phyloP scores from a whole-genome alignment of 2,797 vertebrate species.

The Euthynnus affinis region DNA sequence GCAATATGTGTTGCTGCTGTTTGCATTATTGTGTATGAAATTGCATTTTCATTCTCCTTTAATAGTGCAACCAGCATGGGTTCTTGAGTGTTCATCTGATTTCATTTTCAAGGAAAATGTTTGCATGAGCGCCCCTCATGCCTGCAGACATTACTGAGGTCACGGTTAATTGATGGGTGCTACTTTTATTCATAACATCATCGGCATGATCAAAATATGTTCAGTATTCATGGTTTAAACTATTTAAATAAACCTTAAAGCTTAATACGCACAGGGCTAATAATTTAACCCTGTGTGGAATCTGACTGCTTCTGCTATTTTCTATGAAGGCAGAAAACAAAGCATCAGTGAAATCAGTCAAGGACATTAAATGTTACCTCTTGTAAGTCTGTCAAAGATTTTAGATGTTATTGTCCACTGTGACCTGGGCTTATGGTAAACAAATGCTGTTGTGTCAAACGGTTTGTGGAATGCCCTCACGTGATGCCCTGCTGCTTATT shows the following conservation, averaged over 20 bases:
- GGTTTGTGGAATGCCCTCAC: constrained; percentile 53
- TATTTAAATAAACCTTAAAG: constrained; percentile 9
- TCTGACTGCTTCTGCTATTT: constrained; percentile 15
- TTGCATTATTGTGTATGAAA: neutral
- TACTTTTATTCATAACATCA: constrained; percentile 32
- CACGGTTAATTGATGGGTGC: constrained; percentile 27
- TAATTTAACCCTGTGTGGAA: neutral
- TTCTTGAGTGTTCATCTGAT: constrained; percentile 37
- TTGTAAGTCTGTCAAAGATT: neutral
- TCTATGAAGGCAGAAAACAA: constrained; percentile 6
- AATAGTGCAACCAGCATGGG: neutral
- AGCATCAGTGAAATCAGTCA: constrained; percentile 3
- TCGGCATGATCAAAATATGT: constrained; percentile 33
- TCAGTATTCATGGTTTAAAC: constrained; percentile 26
- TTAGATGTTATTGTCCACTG: constrained; percentile 1
- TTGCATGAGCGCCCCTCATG: neutral
- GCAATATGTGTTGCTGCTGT: neutral
- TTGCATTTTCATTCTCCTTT: constrained; percentile 11
- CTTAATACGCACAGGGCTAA: too few species aligned
- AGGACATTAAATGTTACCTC: neutral
- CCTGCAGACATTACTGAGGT: constrained; percentile 4
- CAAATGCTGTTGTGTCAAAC: constrained; percentile 51
- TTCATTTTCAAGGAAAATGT: constrained; percentile 40
- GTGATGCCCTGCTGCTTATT: constrained; percentile 47
- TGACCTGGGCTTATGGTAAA: constrained; percentile 34